Evolutionary conservation across 1,140 invertebrate species (phyloP).

Genomic region (Aplysia californica): DNA sequence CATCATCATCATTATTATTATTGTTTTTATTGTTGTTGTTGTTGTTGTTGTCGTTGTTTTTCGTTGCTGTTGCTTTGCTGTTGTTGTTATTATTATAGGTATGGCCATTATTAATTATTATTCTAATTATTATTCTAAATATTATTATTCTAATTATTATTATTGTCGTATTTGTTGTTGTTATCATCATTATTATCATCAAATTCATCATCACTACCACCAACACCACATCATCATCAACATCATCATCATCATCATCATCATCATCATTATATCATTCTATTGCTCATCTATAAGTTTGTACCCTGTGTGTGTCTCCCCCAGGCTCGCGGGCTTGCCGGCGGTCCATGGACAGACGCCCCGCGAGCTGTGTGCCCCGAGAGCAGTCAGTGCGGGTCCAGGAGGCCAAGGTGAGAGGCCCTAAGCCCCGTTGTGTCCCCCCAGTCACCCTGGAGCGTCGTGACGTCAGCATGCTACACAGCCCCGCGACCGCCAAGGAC

Average conservation of each 20-base stretch:
- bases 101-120: not conserved
- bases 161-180: not conserved
- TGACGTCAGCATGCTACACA: conserved; percentile 51
- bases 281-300: too few species aligned
- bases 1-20: conserved; percentile 13
- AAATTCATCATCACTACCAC: too few species aligned
- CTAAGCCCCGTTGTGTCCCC: conserved; percentile 48
- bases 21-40: too few species aligned
- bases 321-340: too few species aligned
- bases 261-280: too few species aligned
- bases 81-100: conserved; percentile 4
- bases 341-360: conserved; percentile 34
- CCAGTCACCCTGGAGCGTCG: conserved; percentile 51
- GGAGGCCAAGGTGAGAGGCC: conserved; percentile 41
- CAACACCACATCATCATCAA: too few species aligned
- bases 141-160: not conserved
- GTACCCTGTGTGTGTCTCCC: too few species aligned
- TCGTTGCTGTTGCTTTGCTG: not conserved
- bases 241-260: too few species aligned
- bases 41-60: too few species aligned
- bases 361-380: conserved; percentile 76
- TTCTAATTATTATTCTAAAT: not conserved
- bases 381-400: conserved; percentile 44
- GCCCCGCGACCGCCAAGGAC: conserved; percentile 27
- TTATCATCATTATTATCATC: too few species aligned